Conservation (phyloP, 2,888 invertebrate genomes). For the Crioceris asparagi region DNA sequence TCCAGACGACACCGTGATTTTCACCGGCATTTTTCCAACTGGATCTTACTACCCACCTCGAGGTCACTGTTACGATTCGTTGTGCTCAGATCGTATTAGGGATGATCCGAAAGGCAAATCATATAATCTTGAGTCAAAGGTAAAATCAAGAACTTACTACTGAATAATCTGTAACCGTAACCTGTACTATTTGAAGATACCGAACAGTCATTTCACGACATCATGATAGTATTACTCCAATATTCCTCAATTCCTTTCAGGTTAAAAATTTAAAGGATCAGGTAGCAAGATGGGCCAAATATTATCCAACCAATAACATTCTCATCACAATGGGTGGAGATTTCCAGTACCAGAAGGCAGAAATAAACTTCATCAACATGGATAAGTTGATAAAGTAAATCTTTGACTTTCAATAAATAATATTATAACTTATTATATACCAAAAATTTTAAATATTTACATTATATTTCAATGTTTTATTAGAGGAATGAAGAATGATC, state of each 20-base stretch:
- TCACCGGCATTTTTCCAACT: constrained; percentile 17
- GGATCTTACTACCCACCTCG: constrained; percentile 42
- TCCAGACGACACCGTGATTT: constrained; percentile 32
- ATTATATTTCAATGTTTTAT: constrained; percentile 6
- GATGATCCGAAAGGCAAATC: constrained; percentile 44
- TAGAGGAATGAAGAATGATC: constrained; percentile 29
- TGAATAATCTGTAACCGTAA: too few relatives aligned
- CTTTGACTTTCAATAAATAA: too few relatives aligned
- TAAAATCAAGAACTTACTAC: constrained; percentile 13
- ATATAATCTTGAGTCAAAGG: constrained; percentile 42
- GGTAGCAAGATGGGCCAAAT: constrained; percentile 29
- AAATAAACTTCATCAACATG: constrained; percentile 48
- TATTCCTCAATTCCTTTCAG: constrained; percentile 19
- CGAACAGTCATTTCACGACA: too few relatives aligned
- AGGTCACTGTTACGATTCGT: constrained; percentile 50
- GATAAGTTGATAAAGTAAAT: constrained; percentile 41
- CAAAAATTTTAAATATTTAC: background rate
- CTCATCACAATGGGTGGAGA: constrained; percentile 57
- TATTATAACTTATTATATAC: background rate
- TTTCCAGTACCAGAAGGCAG: constrained; percentile 51
- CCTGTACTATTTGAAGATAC: too few relatives aligned
- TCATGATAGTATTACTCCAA: too few relatives aligned
- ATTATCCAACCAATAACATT: constrained; percentile 45
- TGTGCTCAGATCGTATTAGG: constrained; percentile 41
- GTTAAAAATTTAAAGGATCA: constrained; percentile 28